Conservation (phyloP, 2,113 vertebrate species). For the Ginglymostoma cirratum region DNA sequence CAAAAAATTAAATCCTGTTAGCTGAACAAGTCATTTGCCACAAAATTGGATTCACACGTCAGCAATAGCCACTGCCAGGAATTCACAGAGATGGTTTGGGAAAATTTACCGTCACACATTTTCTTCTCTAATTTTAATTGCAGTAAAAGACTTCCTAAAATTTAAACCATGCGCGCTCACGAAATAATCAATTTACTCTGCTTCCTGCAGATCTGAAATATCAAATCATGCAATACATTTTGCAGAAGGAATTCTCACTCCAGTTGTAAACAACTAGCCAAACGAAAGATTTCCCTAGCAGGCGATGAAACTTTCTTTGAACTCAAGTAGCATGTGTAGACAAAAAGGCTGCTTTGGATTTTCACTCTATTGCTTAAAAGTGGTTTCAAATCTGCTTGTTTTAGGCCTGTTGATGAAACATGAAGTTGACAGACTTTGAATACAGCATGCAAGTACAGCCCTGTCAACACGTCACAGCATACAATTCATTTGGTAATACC, state of each 20-base stretch:
- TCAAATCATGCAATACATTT: not conserved
- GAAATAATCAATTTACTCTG: not conserved
- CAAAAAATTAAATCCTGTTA: conserved; percentile 32
- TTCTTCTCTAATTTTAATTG: conserved; percentile 33
- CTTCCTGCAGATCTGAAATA: not conserved
- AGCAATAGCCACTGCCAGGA: conserved; percentile 14
- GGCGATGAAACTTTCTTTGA: not conserved
- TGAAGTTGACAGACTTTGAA: conserved; percentile 26
- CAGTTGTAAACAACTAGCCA: not conserved
- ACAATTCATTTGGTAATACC: not conserved
- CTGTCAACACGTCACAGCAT: not conserved
- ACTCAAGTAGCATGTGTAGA: not conserved
- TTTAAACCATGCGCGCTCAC: not conserved
- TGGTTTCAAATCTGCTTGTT: not conserved
- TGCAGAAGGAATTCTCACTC: not conserved
- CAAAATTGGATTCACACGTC: conserved; percentile 31
- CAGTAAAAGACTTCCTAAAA: not conserved
- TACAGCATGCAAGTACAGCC: no score
- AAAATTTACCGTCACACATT: conserved; percentile 4
- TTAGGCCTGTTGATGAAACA: not conserved
- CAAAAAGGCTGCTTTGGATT: not conserved
- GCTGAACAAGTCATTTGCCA: conserved; percentile 20
- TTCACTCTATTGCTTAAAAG: not conserved
- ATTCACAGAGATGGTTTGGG: conserved; percentile 6
- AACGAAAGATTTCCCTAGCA: not conserved